Evolutionary conservation across 2,113 vertebrate genomes (phyloP), one percentile per base, ranked within the genome.

Genomic region (Apteryx owenii): DNA sequence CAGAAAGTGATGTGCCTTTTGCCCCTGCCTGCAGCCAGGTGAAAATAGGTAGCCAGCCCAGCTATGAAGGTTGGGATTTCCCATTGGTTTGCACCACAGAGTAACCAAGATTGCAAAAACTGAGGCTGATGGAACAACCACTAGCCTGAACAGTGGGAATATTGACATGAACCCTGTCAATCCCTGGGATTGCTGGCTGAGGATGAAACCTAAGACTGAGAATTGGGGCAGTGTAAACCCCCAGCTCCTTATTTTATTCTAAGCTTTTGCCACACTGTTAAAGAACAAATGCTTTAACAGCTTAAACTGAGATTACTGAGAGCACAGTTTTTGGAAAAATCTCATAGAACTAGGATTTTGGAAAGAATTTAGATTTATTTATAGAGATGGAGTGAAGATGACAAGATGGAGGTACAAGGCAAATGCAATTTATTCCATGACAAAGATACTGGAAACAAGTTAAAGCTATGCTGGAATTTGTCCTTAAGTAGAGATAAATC

Each of bases 401-500:
- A 87, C 66, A 38, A 85, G 92, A 88, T 21, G 36, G 68, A 95
- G 44, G 31, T 62, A 50, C 9, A 73, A 89, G 44, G 69, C 66
- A 87, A 92, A 58, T 0, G 2, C 48, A 70, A 22, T 28, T 91
- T 82, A 53, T 54, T 89, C 84, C 62, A 77, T 3, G 12, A 89
- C 48, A 79, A 84, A 80, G 17, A 48, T 89, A 95, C 46, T 81
- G 85, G 91, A 93, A 85, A 77, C 3, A 70, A 89, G 31, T 66
- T 66, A 17, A 89, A 87, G 29, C 26, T 28, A 73, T 1, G 0
- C 14, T 88, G 68, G 54, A 77, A 68, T 89, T 89, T 91, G 50
- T 92, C 69, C 58, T 85, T 58, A 66, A 80, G 42, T 44, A 87
- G 42, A 72, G 90, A 53, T 91, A 95, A 95, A 95, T 95, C 60